Evolutionary conservation across 1,140 invertebrate species (phyloP).

Genomic region (Drosophila quadrilineata): DNA sequence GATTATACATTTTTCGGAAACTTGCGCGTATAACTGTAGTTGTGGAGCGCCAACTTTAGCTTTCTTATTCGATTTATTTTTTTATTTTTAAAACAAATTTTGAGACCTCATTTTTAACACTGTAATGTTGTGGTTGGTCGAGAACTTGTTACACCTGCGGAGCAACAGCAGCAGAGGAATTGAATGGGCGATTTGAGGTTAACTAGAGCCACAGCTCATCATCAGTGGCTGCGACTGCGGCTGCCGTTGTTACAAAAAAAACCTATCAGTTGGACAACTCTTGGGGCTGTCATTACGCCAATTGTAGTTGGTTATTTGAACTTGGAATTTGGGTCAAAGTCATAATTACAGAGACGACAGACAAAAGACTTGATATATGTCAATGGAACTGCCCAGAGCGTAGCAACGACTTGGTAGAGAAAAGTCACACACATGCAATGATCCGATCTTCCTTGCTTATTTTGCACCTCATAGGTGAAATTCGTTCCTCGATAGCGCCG

Average conservation of each 20-base stretch:
- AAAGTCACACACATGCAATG: background rate
- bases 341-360: too few relatives aligned
- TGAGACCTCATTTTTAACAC: slow-evolving; percentile 66
- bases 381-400: too few relatives aligned
- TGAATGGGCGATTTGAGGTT: background rate
- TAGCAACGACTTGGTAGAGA: too few relatives aligned
- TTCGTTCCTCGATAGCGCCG: slow-evolving; percentile 88
- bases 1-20: too few relatives aligned
- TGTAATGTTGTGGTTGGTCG: slow-evolving; percentile 70
- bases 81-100: too few relatives aligned
- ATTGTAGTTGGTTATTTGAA: slow-evolving; percentile 63
- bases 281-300: slow-evolving; percentile 46
- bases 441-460: background rate
- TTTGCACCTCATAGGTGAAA: slow-evolving; percentile 84
- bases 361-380: too few relatives aligned
- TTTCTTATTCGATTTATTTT: too few relatives aligned
- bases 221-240: too few relatives aligned
- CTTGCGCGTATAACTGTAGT: too few relatives aligned
- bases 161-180: background rate
- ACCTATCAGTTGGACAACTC: slow-evolving; percentile 57
- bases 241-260: slow-evolving; percentile 7
- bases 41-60: too few relatives aligned
- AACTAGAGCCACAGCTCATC: slow-evolving; percentile 10
- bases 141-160: slow-evolving; percentile 77
- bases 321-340: slow-evolving; percentile 76